Evolutionary conservation across 2,797 vertebrate genomes (phyloP).

Genomic region (Eleutherodactylus coqui): DNA sequence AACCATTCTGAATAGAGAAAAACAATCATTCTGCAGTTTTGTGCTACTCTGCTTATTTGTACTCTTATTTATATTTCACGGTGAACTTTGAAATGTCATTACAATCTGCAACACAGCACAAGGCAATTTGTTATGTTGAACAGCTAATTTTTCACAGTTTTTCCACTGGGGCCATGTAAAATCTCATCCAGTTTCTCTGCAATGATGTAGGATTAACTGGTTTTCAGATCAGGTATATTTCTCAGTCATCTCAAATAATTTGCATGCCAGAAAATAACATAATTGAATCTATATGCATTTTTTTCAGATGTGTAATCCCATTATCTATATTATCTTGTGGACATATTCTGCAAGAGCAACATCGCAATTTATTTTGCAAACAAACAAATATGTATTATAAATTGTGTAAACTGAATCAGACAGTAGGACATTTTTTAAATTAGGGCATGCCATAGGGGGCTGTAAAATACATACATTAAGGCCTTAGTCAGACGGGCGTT

Average conservation of each 20-base stretch:
- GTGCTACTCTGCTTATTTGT: background rate
- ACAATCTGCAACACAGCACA: constrained; percentile 67
- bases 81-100: constrained; percentile 72
- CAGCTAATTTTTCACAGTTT: constrained; percentile 76
- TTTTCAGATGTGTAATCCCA: background rate
- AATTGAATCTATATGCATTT: background rate
- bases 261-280: constrained; percentile 59
- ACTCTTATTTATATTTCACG: constrained; percentile 28
- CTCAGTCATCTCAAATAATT: constrained; percentile 57
- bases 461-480: background rate
- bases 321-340: constrained; percentile 9
- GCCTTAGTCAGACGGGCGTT: too few relatives aligned
- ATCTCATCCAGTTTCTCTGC: constrained; percentile 62
- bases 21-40: background rate
- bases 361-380: background rate
- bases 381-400: background rate
- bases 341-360: background rate
- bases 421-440: background rate
- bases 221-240: constrained; percentile 64
- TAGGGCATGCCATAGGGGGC: background rate
- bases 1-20: too few relatives aligned
- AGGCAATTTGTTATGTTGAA: constrained; percentile 78
- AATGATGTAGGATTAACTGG: constrained; percentile 26
- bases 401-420: background rate
- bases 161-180: constrained; percentile 70